Conservation (phyloP, 2,113 vertebrate species). For the Cryptomyrus ogoouensis region DNA sequence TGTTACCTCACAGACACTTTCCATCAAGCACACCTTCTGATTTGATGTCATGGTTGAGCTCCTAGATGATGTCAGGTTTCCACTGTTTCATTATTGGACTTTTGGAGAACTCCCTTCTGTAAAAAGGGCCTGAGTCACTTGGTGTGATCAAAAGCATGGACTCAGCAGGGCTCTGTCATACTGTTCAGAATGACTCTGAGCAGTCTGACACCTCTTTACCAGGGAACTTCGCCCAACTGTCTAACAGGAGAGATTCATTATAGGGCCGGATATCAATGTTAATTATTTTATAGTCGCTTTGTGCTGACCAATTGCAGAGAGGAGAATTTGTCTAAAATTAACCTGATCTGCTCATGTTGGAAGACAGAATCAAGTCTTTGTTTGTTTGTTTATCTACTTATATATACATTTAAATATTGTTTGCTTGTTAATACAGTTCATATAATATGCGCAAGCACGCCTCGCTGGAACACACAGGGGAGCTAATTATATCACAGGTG, state of each 20-base stretch:
- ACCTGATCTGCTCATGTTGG: not conserved
- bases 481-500: not conserved
- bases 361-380: not conserved
- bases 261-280: not conserved
- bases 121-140: not conserved
- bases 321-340: not conserved
- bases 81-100: not conserved
- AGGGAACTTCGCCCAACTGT: not conserved
- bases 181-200: not conserved
- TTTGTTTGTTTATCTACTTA: not conserved
- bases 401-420: not conserved
- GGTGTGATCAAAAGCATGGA: not conserved
- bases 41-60: not conserved
- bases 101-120: not conserved
- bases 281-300: not conserved
- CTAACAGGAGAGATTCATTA: not conserved
- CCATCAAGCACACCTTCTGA: not conserved
- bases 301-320: not conserved
- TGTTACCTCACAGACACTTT: not conserved
- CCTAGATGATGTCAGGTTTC: not conserved
- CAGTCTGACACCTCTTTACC: not conserved
- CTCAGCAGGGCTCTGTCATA: not conserved
- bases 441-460: not conserved
- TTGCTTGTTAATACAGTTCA: not conserved
- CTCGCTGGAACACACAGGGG: not conserved